Evolutionary conservation across 2,113 vertebrate genomes (phyloP).

Genomic region (Halichoerus grypus): DNA sequence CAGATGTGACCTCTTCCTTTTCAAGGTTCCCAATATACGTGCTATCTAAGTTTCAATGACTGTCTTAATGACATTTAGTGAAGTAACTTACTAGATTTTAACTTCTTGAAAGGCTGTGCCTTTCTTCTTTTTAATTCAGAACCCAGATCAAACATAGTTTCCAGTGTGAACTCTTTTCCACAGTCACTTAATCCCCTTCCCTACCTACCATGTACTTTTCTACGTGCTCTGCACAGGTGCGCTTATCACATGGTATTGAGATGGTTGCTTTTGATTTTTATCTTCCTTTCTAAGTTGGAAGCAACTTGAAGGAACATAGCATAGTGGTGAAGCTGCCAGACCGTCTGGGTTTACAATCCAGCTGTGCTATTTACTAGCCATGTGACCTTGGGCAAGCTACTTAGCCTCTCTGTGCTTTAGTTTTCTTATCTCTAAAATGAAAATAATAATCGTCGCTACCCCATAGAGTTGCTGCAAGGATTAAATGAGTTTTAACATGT

Average conservation of each 20-base stretch:
- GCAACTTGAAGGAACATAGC: not conserved
- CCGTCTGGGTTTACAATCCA: not conserved
- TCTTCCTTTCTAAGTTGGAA: not conserved
- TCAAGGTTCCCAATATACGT: not conserved
- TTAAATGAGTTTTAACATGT: not conserved
- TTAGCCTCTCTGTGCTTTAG: not conserved
- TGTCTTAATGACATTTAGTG: not conserved
- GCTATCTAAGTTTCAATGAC: not conserved
- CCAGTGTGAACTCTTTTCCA: not conserved
- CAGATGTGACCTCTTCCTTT: not conserved
- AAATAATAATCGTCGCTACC: not conserved
- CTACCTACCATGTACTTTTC: not conserved
- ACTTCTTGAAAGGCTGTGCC: not conserved
- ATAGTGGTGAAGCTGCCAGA: not conserved
- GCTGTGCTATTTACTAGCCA: not conserved
- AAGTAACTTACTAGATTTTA: conserved; percentile 13
- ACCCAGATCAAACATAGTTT: not conserved
- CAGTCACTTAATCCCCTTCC: not conserved
- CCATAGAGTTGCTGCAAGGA: not conserved
- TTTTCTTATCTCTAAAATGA: not conserved
- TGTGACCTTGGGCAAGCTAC: not conserved
- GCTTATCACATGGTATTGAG: not conserved
- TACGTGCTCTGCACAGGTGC: not conserved
- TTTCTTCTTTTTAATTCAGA: conserved; percentile 25
- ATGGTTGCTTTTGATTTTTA: not conserved